Conservation (phyloP, 2,888 invertebrate genomes). For the Tridacna gigas region DNA sequence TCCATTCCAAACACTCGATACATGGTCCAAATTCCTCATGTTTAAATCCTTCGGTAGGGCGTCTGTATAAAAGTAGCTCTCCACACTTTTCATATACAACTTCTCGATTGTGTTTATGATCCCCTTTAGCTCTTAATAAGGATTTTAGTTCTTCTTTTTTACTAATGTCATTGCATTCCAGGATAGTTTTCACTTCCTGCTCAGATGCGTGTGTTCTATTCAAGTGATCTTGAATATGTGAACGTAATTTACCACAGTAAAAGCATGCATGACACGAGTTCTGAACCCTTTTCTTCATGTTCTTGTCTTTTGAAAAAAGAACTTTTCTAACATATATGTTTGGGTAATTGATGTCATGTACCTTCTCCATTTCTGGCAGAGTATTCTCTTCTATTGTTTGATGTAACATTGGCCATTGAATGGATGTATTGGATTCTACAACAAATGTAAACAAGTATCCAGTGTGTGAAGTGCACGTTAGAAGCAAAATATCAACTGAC, state of each 20-base stretch:
- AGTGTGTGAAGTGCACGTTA: too few relatives aligned
- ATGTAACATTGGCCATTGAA: too few relatives aligned
- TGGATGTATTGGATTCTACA: too few relatives aligned
- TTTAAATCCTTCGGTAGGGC: neutral
- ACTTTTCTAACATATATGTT: neutral
- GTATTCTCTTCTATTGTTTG: too few relatives aligned
- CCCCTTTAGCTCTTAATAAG: neutral
- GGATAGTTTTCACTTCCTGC: neutral
- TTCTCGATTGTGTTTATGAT: conserved; percentile 1
- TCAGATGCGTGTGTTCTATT: neutral
- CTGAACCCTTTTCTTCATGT: neutral
- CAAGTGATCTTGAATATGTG: conserved; percentile 7
- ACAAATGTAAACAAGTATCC: too few relatives aligned
- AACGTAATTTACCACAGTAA: neutral
- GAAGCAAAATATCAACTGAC: too few relatives aligned
- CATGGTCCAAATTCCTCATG: neutral
- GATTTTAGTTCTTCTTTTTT: conserved; percentile 7
- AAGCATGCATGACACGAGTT: conserved; percentile 1
- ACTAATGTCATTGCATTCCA: neutral
- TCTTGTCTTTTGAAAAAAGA: neutral
- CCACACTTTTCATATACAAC: neutral
- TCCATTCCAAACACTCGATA: neutral
- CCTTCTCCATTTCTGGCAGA: neutral
- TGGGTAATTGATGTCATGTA: neutral
- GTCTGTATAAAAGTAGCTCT: neutral